Evolutionary conservation across 2,113 vertebrate genomes (phyloP).

Genomic region (Elephas maximus): DNA sequence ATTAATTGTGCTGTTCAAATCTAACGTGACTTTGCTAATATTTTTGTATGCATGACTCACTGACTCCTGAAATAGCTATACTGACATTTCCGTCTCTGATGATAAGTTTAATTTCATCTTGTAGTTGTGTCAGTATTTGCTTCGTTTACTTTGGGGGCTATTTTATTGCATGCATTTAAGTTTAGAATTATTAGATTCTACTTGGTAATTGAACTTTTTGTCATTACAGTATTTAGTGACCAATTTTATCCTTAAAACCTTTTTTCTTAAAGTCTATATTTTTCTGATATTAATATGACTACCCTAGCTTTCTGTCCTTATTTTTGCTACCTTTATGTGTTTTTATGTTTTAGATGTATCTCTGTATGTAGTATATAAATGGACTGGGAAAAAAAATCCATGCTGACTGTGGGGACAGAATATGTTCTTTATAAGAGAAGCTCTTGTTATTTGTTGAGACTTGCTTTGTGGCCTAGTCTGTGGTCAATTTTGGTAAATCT

Average conservation of each 20-base stretch:
- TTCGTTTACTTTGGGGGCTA: not conserved
- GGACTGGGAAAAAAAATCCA: not conserved
- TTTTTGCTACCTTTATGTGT: not conserved
- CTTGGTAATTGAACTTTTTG: not conserved
- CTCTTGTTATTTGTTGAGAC: not conserved
- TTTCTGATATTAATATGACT: not conserved
- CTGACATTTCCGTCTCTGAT: not conserved
- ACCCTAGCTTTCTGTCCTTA: not conserved
- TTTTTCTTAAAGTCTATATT: not conserved
- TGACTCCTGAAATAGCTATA: not conserved
- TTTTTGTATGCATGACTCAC: not conserved
- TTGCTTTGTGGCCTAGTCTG: too few relatives aligned
- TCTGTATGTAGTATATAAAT: not conserved
- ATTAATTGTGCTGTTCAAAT: too few relatives aligned
- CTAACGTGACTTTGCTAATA: too few relatives aligned
- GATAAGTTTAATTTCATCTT: not conserved
- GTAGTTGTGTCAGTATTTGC: not conserved
- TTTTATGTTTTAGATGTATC: not conserved
- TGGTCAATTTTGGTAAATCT: too few relatives aligned
- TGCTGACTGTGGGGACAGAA: not conserved
- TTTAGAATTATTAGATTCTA: not conserved
- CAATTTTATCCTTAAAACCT: not conserved
- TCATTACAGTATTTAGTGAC: not conserved
- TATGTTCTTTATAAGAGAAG: not conserved
- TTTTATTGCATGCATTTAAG: not conserved